phyloP scores from a whole-genome alignment of 2,113 vertebrate genomes.

The Eurystomus gularis region DNA sequence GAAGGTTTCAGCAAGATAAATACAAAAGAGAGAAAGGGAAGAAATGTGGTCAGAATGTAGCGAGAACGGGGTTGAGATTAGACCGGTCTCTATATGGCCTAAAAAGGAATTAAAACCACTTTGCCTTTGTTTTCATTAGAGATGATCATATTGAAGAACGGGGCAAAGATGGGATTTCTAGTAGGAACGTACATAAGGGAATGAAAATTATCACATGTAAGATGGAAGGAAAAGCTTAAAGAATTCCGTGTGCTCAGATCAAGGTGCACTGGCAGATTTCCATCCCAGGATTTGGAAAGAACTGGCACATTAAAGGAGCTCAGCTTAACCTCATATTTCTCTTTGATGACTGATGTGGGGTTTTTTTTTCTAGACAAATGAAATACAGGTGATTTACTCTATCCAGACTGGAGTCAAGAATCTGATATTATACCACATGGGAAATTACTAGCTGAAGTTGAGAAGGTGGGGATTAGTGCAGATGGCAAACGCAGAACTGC shows the following conservation, averaged over 20 bases:
- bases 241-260: constrained; percentile 14
- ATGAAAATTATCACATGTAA: constrained; percentile 11
- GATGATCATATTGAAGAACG: not conserved
- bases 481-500: not conserved
- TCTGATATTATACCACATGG: constrained; percentile 19
- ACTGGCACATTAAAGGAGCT: constrained; percentile 47
- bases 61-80: not conserved
- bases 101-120: not conserved
- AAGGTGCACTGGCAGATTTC: constrained; percentile 58
- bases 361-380: constrained; percentile 7
- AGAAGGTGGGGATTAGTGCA: constrained; percentile 30
- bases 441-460: constrained; percentile 25
- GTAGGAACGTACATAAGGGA: not conserved
- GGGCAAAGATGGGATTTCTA: not conserved
- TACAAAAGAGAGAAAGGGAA: not conserved
- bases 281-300: constrained; percentile 47
- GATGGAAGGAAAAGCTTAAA: constrained; percentile 29
- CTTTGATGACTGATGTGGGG: constrained; percentile 41
- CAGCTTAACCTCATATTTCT: constrained; percentile 47
- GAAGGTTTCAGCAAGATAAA: constrained; percentile 11
- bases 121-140: not conserved
- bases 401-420: not conserved
- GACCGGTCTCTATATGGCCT: not conserved
- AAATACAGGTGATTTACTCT: constrained; percentile 38
- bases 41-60: not conserved